These are phyloP conservation scores for Pecten maximus DNA, from an alignment of 2,888 invertebrate genomes.

Conservation along the genomic window DNA sequence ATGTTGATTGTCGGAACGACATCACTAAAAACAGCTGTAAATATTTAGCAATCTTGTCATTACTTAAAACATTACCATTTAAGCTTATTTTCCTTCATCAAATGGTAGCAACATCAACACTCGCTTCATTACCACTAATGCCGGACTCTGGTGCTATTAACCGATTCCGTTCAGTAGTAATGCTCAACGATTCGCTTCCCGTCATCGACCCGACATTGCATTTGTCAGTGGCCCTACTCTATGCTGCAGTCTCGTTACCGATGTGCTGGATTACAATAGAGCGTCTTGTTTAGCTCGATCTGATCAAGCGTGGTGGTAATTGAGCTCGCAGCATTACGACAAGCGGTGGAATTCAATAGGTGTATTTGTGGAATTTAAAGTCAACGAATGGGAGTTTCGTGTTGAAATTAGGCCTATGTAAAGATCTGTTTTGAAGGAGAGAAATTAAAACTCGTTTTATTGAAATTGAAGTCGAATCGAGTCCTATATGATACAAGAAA, in stretches of 20 bases:
- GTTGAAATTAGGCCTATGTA: neutral
- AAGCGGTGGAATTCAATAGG: neutral
- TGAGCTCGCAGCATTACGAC: neutral
- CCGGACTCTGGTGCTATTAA: neutral
- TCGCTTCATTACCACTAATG: neutral
- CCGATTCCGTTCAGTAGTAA: neutral
- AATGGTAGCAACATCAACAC: neutral
- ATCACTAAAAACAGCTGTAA: neutral
- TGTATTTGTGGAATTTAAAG: neutral
- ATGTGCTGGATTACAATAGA: neutral
- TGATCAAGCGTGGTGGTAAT: neutral
- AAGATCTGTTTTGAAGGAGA: neutral
- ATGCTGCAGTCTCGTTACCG: neutral
- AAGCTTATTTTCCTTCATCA: neutral
- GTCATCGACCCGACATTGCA: neutral
- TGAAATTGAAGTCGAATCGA: neutral
- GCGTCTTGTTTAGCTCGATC: neutral
- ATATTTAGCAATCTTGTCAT: neutral
- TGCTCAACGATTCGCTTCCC: neutral
- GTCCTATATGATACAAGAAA: neutral
- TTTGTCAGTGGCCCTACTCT: neutral
- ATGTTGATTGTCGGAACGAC: neutral
- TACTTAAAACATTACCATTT: neutral
- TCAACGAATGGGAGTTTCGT: neutral
- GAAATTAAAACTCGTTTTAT: neutral